Evolutionary conservation across 2,888 invertebrate genomes (phyloP), one percentile per base, ranked within the genome.

Genomic region (Scaptomyza flava): DNA sequence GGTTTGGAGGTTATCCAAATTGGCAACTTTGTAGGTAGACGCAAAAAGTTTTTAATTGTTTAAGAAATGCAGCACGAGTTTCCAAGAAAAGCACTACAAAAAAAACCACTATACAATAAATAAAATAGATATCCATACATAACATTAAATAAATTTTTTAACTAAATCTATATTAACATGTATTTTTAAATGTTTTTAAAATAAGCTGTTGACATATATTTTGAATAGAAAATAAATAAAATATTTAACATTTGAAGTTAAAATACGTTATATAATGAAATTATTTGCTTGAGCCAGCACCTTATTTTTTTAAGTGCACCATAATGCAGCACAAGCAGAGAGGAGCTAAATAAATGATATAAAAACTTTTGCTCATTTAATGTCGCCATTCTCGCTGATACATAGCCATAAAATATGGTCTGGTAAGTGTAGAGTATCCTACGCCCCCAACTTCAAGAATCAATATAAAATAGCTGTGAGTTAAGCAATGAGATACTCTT

Each of bases 1-100:
- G 76, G 61, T 74, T 81, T 79, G 73, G 87, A 84, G 81, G 87
- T 79, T 84, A 87, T 82, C 87, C 81, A 83, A 82, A 87, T 82
- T 84, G 84, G 82, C 79, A 82, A 82, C 82, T 86, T 82, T 82
- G 81, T 87, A 84, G 84, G 81, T 84, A 78, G 79, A 71, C 71
- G 76, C 74, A 77, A 58, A 76, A 82, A 87, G 69, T 84, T 74
- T 81, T 82, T 79, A 81, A 87, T 82, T 82, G 84, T 86, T 87
- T 64, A 78, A 82, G 87, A 82, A 86, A 77, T 72, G 65, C 68
- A 80, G 52, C 14, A 48, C 54, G 41, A 65, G 52, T 69, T 64
- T 6, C 14, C 54, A 68, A 71, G 59, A 54, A 60, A 46, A 67
- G 48, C 73, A 83, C 68, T 43, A 27, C 27, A 63, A 1, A 41